Evolutionary conservation across 2,888 invertebrate genomes (phyloP), one percentile per base, ranked within the genome.

Genomic region (Athetis lepigone): DNA sequence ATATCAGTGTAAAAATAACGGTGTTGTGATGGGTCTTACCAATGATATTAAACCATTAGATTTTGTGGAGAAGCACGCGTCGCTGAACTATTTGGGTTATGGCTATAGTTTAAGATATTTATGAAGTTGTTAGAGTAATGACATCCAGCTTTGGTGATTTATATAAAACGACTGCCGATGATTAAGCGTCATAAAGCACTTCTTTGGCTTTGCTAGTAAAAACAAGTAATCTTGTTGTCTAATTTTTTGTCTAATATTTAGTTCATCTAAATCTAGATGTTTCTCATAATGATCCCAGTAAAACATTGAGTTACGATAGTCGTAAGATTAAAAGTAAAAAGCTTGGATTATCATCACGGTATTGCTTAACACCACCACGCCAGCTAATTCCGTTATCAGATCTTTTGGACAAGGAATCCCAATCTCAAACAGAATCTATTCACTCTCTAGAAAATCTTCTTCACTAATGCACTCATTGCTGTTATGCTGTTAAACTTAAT

Each of bases 1-100:
- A 83, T 77, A 77, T 7, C 50, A 61, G 37, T 71, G 58, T 69
- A 69, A 71, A 77, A 52, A 51, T 73, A 77, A 75, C 70, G 73
- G 76, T 47, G 16, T 8, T 42, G 18, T 62, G 65, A 75, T 74
- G 23, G 57, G 36, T 57, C 43, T 73, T 51, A 51, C 29, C 40
- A 63, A 63, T 67, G 52, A 63, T 33, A 70, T 70, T 58, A 39
- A 68, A 73, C 61, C 47, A 69, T 59, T 47, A 1, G 25, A 62
- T 58, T 42, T 37, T 49, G 43, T 46, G 18, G 33, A 36, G 45
- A 71, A 66, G 65, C 64, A 70, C 68, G 60, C 64, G 43, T 63
- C 55, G 6, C 39, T 64, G 46, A 50, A 42, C 36, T 54, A 73
- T 76, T 70, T 57, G 33, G 60, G 71, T 77, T 71, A 75, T 43